Evolutionary conservation across 2,888 invertebrate genomes (phyloP).

Genomic region (Esperia sulphurella): DNA sequence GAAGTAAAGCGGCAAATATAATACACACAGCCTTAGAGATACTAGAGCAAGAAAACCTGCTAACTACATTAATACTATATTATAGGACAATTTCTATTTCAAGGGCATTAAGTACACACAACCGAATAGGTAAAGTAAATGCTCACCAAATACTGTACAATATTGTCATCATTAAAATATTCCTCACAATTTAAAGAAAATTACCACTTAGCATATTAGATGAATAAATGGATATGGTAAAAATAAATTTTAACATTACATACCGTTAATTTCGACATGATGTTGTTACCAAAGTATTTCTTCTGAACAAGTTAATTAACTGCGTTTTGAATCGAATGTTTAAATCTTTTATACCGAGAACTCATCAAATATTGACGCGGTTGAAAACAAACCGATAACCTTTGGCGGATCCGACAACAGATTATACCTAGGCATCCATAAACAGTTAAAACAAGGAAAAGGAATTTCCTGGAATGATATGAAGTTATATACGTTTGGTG

Average conservation of each 20-base stretch:
- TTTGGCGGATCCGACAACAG: conserved; percentile 13
- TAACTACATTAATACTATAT: too few relatives aligned
- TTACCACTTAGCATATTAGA: too few relatives aligned
- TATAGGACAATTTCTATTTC: too few relatives aligned
- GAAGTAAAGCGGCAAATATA: too few relatives aligned
- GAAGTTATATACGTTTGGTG: too few relatives aligned
- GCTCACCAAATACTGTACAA: too few relatives aligned
- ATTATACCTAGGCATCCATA: neutral
- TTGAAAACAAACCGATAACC: conserved; percentile 27
- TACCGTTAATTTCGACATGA: conserved; percentile 43
- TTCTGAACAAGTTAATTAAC: conserved; percentile 12
- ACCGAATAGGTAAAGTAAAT: too few relatives aligned
- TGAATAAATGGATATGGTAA: neutral
- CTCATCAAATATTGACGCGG: conserved; percentile 33
- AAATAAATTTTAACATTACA: conserved; percentile 15
- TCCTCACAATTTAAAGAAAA: too few relatives aligned
- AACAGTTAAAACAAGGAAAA: neutral
- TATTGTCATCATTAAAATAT: too few relatives aligned
- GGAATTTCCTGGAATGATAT: neutral
- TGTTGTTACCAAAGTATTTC: neutral
- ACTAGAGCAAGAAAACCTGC: too few relatives aligned
- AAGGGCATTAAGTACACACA: too few relatives aligned
- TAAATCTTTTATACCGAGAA: conserved; percentile 35
- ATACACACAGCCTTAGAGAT: too few relatives aligned
- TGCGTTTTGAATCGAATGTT: conserved; percentile 13